Conservation (phyloP, 1,140 invertebrate species). For the Meloidogyne exigua region DNA sequence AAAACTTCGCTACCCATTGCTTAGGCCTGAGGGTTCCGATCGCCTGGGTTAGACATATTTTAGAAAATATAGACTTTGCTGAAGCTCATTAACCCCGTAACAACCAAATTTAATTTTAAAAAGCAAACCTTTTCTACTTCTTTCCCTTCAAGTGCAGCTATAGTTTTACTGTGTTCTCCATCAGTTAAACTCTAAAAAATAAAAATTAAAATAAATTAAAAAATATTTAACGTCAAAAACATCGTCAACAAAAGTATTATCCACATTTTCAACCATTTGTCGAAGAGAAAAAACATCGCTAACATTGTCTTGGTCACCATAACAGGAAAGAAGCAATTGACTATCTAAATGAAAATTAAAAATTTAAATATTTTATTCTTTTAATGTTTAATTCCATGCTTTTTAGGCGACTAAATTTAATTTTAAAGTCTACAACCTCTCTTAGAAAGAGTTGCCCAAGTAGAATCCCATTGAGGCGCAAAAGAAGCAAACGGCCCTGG, state of each 20-base stretch:
- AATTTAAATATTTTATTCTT: too few species aligned
- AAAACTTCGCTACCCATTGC: too few species aligned
- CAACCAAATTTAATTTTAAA: too few species aligned
- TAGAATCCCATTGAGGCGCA: constrained; percentile 89
- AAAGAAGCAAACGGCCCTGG: constrained; percentile 93
- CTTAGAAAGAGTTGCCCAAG: constrained; percentile 86
- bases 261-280: constrained; percentile 41
- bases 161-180: constrained; percentile 79
- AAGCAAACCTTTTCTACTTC: not conserved
- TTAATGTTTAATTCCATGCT: too few species aligned
- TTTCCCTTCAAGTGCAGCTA: constrained; percentile 54
- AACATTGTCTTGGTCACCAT: constrained; percentile 82
- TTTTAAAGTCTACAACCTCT: constrained; percentile 65
- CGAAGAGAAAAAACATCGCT: constrained; percentile 74
- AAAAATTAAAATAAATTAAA: not conserved
- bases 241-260: constrained; percentile 8
- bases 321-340: constrained; percentile 83
- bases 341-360: constrained; percentile 70
- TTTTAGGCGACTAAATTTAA: not conserved
- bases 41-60: too few species aligned
- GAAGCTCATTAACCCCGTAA: too few species aligned
- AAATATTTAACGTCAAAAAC: constrained; percentile 11
- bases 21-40: too few species aligned
- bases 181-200: constrained; percentile 71
- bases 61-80: too few species aligned